Base-by-base conservation (phyloP, 2,888 invertebrate species). In the Brenthis hecate region DNA sequence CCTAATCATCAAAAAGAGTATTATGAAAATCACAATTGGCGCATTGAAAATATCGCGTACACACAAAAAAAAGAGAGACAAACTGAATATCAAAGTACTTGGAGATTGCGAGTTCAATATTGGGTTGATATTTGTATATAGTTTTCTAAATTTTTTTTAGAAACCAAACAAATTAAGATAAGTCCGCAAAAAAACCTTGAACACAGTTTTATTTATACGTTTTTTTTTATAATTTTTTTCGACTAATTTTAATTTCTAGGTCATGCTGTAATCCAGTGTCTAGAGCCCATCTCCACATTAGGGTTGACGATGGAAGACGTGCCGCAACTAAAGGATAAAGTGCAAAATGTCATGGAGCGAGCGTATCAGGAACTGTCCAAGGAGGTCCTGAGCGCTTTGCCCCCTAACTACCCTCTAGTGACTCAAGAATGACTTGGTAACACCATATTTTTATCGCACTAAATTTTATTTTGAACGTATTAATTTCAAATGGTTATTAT, bases 281-380 rank as follows among this genome's bases (percentile, higher is more conserved):
- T 94, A 71, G 93, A 94, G 32, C 92, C 94, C 13, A 86, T 94
- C 43, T 85, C 93, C 0, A 94, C 94, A 0, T 81, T 80, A 36
- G 93, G 93, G 1, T 78, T 94, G 51, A 90, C 87, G 0, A 85
- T 89, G 81, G 88, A 91, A 1, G 93, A 94, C 73, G 89, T 94
- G 1, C 92, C 92, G 0, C 88, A 88, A 16, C 83, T 94, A 48
- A 93, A 93, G 68, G 83, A 84, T 55, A 88, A 86, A 71, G 91
- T 93, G 0, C 88, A 91, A 32, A 83, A 85, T 68, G 81, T 86
- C 36, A 94, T 94, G 94, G 89, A 90, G 71, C 83, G 87, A 48
- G 88, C 87, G 0, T 94, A 93, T 80, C 88, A 91, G 73, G 91
- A 91, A 70, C 84, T 94, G 6, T 90, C 91, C 8, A 91, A 90